Conservation (phyloP, 2,797 vertebrate species). For the Phalloptychus januarius region DNA sequence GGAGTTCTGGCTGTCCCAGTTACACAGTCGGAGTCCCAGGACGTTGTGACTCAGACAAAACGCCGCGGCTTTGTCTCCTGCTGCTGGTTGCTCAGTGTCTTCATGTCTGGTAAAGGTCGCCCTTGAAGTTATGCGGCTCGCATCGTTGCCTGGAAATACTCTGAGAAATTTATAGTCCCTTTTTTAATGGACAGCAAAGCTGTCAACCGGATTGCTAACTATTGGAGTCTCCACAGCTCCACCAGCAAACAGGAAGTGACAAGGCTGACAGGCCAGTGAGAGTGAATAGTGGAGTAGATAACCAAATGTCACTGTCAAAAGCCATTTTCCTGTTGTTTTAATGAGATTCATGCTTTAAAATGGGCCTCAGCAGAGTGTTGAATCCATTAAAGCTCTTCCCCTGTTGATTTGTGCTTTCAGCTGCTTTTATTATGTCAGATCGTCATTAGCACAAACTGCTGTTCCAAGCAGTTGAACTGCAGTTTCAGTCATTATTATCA, state of each 20-base stretch:
- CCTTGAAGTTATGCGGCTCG: conserved; percentile 40
- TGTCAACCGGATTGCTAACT: conserved; percentile 72
- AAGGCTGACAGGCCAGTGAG: conserved; percentile 71
- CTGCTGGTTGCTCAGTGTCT: conserved; percentile 53
- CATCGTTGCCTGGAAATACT: conserved; percentile 51
- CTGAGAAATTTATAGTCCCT: conserved; percentile 66
- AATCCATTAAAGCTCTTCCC: conserved; percentile 57
- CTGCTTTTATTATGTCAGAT: conserved; percentile 47
- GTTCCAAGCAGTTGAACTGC: conserved; percentile 19
- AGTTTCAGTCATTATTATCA: conserved; percentile 25
- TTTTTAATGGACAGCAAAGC: conserved; percentile 77
- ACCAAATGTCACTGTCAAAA: conserved; percentile 80
- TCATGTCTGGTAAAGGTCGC: conserved; percentile 33
- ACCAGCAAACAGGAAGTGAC: conserved; percentile 79
- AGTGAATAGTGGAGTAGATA: conserved; percentile 68
- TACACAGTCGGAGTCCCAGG: conserved; percentile 56
- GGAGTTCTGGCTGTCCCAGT: conserved; percentile 61
- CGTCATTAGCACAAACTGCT: conserved; percentile 47
- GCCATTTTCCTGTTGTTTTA: conserved; percentile 68
- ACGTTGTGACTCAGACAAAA: conserved; percentile 53
- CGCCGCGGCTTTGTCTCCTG: conserved; percentile 57
- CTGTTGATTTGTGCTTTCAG: conserved; percentile 62
- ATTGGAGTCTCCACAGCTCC: conserved; percentile 58
- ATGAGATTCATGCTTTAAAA: conserved; percentile 75
- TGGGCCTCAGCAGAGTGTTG: conserved; percentile 44